A percentile compares a stretch with the other conserved stretches of the same genome.
phyloP scores from a whole-genome alignment of 2,797 vertebrate species.

The Sebastes baramenuke region DNA sequence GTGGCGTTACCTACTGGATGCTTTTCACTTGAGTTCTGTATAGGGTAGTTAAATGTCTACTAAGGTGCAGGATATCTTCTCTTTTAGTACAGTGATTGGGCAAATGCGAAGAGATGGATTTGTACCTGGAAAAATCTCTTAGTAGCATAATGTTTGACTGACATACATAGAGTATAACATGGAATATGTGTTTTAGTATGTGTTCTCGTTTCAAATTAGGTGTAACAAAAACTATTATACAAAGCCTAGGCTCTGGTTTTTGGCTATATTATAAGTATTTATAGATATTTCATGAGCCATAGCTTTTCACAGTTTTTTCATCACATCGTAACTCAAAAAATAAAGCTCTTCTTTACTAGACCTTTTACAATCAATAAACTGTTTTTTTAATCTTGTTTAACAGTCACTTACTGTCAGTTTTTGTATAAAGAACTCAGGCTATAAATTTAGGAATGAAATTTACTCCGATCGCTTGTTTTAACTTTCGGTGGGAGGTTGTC shows the following conservation, averaged over 20 bases:
- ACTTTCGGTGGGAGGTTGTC: slow-evolving; percentile 56
- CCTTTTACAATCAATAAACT: slow-evolving; percentile 75
- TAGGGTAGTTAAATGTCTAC: background rate
- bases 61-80: background rate
- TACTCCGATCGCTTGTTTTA: slow-evolving; percentile 68
- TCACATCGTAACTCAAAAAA: slow-evolving; percentile 76
- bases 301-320: slow-evolving; percentile 72
- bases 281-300: slow-evolving; percentile 70
- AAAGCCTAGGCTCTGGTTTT: slow-evolving; percentile 45
- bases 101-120: background rate
- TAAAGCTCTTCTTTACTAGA: slow-evolving; percentile 75
- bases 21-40: background rate
- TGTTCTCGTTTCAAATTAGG: slow-evolving; percentile 58
- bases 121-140: slow-evolving; percentile 8
- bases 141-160: slow-evolving; percentile 30
- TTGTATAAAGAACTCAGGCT: slow-evolving; percentile 61
- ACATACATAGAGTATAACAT: slow-evolving; percentile 21
- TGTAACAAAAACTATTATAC: slow-evolving; percentile 59
- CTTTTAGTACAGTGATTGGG: background rate
- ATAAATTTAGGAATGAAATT: slow-evolving; percentile 68
- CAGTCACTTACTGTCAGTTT: slow-evolving; percentile 73
- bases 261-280: slow-evolving; percentile 64
- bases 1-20: background rate
- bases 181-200: slow-evolving; percentile 35
- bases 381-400: slow-evolving; percentile 71